A percentile compares a stretch with the other conserved stretches of the same genome.
phyloP scores from a whole-genome alignment of 2,797 vertebrate species.

The Holocentrus rufus region DNA sequence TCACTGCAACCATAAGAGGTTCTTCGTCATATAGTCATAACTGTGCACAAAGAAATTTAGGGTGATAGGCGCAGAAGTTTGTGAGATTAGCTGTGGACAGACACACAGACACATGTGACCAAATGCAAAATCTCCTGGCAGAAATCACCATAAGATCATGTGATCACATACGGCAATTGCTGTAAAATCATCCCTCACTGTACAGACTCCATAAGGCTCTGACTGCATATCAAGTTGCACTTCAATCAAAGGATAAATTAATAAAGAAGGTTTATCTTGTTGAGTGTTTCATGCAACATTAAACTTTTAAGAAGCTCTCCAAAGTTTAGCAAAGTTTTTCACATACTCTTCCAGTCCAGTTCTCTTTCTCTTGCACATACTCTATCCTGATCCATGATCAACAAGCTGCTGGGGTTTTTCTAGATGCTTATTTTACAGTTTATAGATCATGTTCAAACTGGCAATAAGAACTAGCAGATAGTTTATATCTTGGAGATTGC shows the following conservation, averaged over 20 bases:
- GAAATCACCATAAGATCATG: no score
- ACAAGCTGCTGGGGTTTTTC: neutral
- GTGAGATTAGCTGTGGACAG: no score
- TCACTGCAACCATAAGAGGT: no score
- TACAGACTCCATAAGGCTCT: neutral
- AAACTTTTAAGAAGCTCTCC: neutral
- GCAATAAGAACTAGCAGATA: conserved; percentile 15
- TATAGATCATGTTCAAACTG: conserved; percentile 31
- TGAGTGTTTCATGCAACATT: neutral
- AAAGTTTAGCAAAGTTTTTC: neutral
- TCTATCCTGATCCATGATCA: neutral
- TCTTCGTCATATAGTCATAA: no score
- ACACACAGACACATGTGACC: no score
- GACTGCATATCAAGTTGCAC: neutral
- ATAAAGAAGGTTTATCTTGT: neutral
- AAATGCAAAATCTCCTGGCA: no score
- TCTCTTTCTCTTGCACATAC: conserved; percentile 7
- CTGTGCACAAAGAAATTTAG: no score
- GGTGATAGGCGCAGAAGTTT: no score
- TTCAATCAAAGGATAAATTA: neutral
- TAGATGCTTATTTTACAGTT: conserved; percentile 16
- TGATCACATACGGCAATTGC: neutral
- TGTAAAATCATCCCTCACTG: neutral
- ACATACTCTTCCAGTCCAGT: conserved; percentile 6
- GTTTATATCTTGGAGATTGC: conserved; percentile 7